Evolutionary conservation across 2,797 vertebrate species (phyloP).

Genomic region (Limnodromus scolopaceus): DNA sequence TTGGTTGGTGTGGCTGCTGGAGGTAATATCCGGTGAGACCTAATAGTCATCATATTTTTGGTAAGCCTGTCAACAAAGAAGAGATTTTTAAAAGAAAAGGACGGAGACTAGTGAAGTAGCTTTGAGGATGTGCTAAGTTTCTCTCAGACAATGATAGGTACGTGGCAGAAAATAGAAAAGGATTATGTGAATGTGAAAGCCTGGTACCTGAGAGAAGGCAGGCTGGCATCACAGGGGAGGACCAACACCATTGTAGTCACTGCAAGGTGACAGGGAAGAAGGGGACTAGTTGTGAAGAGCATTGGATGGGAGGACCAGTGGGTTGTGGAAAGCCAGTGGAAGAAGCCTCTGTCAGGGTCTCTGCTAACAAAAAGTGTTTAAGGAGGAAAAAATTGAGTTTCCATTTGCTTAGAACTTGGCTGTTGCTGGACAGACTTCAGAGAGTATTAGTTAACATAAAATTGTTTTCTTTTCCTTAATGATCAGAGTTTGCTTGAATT

Average conservation of each 20-base stretch:
- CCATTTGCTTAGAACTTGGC: background rate
- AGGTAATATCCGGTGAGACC: background rate
- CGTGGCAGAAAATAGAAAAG: background rate
- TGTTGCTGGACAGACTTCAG: background rate
- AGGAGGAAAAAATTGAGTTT: background rate
- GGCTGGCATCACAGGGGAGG: background rate
- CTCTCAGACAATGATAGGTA: background rate
- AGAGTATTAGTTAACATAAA: background rate
- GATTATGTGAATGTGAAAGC: background rate
- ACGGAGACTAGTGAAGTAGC: background rate
- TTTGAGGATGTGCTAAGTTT: background rate
- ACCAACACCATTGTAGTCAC: background rate
- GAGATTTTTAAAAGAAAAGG: background rate
- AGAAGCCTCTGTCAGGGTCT: background rate
- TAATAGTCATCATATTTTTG: background rate
- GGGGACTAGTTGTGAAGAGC: background rate
- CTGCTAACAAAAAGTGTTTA: background rate
- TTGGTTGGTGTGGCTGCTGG: background rate
- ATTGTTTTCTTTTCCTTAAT: background rate
- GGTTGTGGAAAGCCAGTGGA: background rate
- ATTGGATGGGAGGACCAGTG: background rate
- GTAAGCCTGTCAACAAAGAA: background rate
- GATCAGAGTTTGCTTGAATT: background rate
- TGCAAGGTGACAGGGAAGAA: accelerated
- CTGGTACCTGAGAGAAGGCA: background rate